Percentiles rank a stretch among this genome's conserved stretches.
Conservation (phyloP, 2,113 vertebrate genomes). For the Bambusicola thoracicus region DNA sequence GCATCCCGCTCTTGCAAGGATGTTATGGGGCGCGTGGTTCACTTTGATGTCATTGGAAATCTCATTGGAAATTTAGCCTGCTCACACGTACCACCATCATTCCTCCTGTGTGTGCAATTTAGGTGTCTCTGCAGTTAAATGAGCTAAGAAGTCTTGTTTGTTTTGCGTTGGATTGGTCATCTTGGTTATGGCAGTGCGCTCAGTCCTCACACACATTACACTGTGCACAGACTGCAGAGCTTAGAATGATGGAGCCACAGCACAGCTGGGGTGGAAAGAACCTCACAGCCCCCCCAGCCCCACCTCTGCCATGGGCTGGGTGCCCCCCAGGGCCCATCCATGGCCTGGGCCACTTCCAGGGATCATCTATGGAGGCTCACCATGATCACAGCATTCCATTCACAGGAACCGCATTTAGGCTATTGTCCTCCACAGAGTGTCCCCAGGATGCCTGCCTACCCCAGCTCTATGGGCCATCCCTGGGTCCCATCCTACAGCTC, state of each 20-base stretch:
- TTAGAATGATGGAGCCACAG: not conserved
- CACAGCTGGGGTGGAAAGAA: not conserved
- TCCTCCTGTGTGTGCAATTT: not conserved
- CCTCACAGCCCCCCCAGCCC: not conserved
- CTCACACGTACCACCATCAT: not conserved
- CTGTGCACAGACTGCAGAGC: not conserved
- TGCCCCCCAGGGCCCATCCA: no score
- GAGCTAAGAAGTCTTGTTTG: not conserved
- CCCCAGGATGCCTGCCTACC: not conserved
- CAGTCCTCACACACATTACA: rapidly evolving
- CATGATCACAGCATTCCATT: not conserved
- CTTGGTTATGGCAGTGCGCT: not conserved
- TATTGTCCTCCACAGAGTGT: not conserved
- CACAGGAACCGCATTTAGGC: not conserved
- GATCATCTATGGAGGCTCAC: not conserved
- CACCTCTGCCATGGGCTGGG: no score
- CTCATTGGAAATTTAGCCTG: not conserved
- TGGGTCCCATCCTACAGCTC: not conserved
- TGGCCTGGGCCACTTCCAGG: no score
- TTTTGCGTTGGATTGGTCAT: not conserved
- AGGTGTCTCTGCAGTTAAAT: not conserved
- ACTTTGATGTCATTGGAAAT: not conserved
- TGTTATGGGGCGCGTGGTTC: not conserved
- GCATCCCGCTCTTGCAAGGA: not conserved
- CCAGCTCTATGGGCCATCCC: not conserved